A percentile compares a stretch with the other conserved stretches of the same genome.
Conservation (phyloP, 2,113 vertebrate species). For the Pagrus major region DNA sequence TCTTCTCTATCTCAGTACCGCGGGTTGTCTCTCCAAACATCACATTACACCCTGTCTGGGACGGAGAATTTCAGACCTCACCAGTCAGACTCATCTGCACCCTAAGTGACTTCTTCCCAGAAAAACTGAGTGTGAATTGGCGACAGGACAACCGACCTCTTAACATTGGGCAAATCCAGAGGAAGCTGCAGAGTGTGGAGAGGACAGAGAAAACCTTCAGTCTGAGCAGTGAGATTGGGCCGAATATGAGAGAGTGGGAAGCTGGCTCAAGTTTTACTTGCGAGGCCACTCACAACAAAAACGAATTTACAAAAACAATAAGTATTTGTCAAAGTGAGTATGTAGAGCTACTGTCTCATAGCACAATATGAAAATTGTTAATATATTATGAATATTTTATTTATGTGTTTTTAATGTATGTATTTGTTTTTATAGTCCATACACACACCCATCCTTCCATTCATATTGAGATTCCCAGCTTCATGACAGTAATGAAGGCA, state of each 20-base stretch:
- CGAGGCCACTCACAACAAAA: neutral
- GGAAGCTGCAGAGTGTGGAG: slow-evolving; percentile 15
- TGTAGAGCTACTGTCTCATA: neutral
- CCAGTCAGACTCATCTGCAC: slow-evolving; percentile 71
- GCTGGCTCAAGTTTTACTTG: slow-evolving; percentile 60
- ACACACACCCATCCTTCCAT: slow-evolving; percentile 17
- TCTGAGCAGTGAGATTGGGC: slow-evolving; percentile 63
- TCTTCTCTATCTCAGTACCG: slow-evolving; percentile 47
- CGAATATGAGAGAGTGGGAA: slow-evolving; percentile 30
- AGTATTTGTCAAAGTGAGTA: slow-evolving; percentile 77
- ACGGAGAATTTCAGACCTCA: slow-evolving; percentile 8
- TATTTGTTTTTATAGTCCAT: slow-evolving; percentile 36
- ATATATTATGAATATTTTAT: neutral
- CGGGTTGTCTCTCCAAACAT: slow-evolving; percentile 48
- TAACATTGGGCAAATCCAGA: rapidly evolving
- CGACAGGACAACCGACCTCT: rapidly evolving
- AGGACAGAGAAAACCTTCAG: neutral
- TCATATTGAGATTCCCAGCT: slow-evolving; percentile 52
- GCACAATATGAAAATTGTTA: neutral
- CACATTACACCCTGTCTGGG: slow-evolving; percentile 60
- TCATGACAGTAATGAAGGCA: slow-evolving; percentile 40
- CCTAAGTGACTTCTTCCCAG: slow-evolving; percentile 63
- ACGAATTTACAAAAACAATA: neutral
- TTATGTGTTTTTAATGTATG: too few species aligned
- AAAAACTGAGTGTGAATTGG: slow-evolving; percentile 57